phyloP scores from a whole-genome alignment of 92 coral and sea anemone genomes.

The Phymanthus crucifer region DNA sequence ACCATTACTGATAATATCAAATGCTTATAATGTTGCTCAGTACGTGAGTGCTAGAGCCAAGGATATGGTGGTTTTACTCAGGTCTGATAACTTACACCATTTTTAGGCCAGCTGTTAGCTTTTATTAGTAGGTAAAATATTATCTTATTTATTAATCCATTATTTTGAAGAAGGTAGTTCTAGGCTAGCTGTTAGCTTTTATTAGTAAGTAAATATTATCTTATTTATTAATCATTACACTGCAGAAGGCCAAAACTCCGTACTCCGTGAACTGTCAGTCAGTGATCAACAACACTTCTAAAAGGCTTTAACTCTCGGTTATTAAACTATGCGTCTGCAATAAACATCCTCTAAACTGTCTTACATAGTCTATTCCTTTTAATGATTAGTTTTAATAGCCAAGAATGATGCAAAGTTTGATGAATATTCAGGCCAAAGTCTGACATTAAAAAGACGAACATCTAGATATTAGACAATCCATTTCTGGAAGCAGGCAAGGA shows the following conservation, averaged over 20 bases:
- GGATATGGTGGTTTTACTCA: too few species aligned
- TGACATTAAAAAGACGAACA: slow-evolving; percentile 24
- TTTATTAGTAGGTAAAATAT: neutral
- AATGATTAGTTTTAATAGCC: neutral
- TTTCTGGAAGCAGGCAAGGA: neutral
- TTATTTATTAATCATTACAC: neutral
- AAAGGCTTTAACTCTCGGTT: too few species aligned
- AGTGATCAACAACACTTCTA: neutral
- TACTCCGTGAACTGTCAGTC: neutral
- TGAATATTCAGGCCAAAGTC: slow-evolving; percentile 33
- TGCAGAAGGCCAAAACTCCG: neutral
- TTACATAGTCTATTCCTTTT: neutral
- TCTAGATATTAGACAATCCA: neutral
- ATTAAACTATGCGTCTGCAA: neutral
- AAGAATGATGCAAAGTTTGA: neutral
- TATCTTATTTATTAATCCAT: neutral
- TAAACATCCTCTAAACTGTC: neutral
- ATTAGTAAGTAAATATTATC: neutral
- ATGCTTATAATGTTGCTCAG: too few species aligned
- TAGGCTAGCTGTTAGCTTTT: too few species aligned
- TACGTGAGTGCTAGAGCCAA: too few species aligned
- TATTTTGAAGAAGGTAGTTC: too few species aligned
- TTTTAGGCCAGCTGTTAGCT: too few species aligned
- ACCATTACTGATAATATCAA: too few species aligned
- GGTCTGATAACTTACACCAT: too few species aligned